These are phyloP conservation scores for Hydraecia micacea DNA, from an alignment of 2,888 invertebrate genomes.

Conservation along the genomic window DNA sequence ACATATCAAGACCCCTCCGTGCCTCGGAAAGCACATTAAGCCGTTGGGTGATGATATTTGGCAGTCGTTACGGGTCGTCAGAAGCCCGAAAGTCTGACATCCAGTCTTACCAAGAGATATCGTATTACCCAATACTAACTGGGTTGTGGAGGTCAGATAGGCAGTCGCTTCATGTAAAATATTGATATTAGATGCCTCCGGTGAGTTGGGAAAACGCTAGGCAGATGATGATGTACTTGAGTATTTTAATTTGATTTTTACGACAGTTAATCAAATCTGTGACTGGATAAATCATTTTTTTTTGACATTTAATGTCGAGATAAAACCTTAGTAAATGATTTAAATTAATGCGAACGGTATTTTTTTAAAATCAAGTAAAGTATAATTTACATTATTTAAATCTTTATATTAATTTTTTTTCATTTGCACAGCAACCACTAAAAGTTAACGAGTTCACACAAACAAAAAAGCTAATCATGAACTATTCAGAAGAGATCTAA, in stretches of 20 bases:
- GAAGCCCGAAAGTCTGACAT: no score
- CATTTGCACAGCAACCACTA: constrained; percentile 30
- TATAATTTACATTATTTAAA: not conserved
- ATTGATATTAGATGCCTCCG: no score
- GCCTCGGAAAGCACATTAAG: no score
- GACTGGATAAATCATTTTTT: constrained; percentile 2
- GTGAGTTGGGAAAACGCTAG: no score
- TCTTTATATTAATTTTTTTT: constrained; percentile 2
- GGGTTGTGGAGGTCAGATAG: no score
- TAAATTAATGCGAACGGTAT: not conserved
- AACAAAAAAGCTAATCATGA: constrained; percentile 36
- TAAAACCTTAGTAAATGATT: no score
- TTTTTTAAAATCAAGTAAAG: not conserved
- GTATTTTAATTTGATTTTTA: not conserved
- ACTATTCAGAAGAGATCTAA: constrained; percentile 47
- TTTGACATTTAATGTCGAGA: not conserved
- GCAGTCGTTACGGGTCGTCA: no score
- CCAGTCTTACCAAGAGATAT: no score
- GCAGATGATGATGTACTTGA: not conserved
- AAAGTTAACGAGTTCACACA: constrained; percentile 27
- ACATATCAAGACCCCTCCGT: no score
- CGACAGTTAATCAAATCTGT: not conserved
- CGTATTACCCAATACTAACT: no score
- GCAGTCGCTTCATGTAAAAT: no score
- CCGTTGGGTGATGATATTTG: no score